These are phyloP conservation scores for Entomobrya multifasciata DNA, from an alignment of 2,888 invertebrate genomes.

Conservation along the genomic window DNA sequence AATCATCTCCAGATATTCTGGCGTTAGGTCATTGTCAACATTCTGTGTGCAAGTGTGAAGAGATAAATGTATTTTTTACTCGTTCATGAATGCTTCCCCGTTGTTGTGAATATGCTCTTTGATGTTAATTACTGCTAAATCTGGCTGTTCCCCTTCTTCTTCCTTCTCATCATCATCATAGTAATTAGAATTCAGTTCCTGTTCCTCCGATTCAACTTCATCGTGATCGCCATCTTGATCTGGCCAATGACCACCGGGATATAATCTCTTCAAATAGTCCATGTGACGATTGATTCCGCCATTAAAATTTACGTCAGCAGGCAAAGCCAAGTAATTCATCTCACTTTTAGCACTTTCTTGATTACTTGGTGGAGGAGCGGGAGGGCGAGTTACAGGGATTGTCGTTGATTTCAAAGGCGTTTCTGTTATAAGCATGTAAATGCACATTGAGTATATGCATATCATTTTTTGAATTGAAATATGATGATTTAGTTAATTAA, in stretches of 20 bases:
- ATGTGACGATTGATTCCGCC: slow-evolving; percentile 60
- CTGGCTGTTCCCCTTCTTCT: not conserved
- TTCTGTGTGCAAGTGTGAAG: not conserved
- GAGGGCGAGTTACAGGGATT: not conserved
- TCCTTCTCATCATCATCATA: not conserved
- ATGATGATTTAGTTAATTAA: too few relatives aligned
- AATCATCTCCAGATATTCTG: slow-evolving; percentile 62
- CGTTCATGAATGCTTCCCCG: not conserved
- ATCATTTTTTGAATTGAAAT: too few relatives aligned
- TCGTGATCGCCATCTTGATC: not conserved
- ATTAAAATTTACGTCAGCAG: slow-evolving; percentile 67
- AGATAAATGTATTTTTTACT: not conserved
- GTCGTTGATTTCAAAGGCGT: not conserved
- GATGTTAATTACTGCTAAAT: slow-evolving; percentile 46
- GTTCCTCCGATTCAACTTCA: not conserved
- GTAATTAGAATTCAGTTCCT: not conserved
- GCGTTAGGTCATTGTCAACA: slow-evolving; percentile 12
- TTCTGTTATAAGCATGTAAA: not conserved
- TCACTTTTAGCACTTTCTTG: not conserved
- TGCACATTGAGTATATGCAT: not conserved
- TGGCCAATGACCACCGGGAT: slow-evolving; percentile 65
- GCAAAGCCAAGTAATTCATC: not conserved
- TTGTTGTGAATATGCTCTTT: slow-evolving; percentile 11
- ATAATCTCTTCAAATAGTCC: slow-evolving; percentile 49
- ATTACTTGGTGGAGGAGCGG: not conserved